Conservation (phyloP, 1,140 invertebrate genomes). For the Mycetomoellerius zeteki region DNA sequence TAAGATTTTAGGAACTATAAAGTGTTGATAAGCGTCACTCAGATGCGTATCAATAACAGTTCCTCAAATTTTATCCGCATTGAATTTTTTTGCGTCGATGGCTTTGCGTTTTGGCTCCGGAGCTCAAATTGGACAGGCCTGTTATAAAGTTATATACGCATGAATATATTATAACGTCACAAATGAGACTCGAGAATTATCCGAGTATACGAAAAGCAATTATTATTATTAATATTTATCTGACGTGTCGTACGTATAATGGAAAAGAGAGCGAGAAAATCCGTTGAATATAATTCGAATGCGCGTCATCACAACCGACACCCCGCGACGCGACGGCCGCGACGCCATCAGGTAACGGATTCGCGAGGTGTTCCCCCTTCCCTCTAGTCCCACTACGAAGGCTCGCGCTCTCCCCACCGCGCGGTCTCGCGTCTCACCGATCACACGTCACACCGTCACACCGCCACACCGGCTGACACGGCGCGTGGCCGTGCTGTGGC, state of each 20-base stretch:
- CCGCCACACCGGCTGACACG: not conserved
- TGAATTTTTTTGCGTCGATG: too few relatives aligned
- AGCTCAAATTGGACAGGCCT: too few relatives aligned
- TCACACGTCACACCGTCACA: too few relatives aligned
- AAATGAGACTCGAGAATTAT: too few relatives aligned
- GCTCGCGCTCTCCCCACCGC: not conserved
- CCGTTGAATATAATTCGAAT: not conserved
- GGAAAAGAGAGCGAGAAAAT: not conserved
- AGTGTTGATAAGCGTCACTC: too few relatives aligned
- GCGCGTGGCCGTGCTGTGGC: not conserved
- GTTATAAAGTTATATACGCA: too few relatives aligned
- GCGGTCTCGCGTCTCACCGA: not conserved
- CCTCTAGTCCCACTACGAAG: too few relatives aligned
- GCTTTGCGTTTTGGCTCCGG: too few relatives aligned
- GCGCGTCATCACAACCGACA: not conserved
- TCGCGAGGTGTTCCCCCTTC: not conserved
- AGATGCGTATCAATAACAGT: too few relatives aligned
- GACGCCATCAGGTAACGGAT: conserved; percentile 1
- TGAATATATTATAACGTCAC: too few relatives aligned
- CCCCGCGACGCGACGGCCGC: not conserved
- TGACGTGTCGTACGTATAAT: not conserved
- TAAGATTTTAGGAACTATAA: too few relatives aligned
- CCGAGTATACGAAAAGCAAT: not conserved
- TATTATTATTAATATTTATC: not conserved
- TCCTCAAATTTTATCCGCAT: too few relatives aligned